Conservation (phyloP, 1,140 invertebrate species). For the Leptopilina clavipes region DNA sequence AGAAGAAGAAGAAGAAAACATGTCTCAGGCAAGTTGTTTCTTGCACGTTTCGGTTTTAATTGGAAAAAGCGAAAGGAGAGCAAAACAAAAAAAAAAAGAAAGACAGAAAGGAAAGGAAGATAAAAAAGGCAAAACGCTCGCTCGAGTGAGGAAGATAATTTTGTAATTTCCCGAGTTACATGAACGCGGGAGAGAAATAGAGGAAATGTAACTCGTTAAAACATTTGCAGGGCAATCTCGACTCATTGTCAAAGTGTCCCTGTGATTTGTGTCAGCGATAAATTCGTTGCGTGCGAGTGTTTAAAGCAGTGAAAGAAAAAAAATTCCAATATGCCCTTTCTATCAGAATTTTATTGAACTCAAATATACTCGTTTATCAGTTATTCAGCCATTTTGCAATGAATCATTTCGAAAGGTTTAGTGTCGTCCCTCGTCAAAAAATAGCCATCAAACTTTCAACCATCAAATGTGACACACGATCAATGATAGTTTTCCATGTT, state of each 20-base stretch:
- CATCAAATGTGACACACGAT: neutral
- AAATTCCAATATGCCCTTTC: neutral
- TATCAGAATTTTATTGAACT: constrained; percentile 21
- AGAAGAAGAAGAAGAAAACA: neutral
- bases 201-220: neutral
- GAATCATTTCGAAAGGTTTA: constrained; percentile 19
- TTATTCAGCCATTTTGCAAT: constrained; percentile 6
- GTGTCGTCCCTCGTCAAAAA: constrained; percentile 32
- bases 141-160: constrained; percentile 5
- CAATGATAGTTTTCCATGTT: neutral
- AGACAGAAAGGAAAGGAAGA: neutral
- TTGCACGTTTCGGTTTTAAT: constrained; percentile 5
- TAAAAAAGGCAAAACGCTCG: neutral
- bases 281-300: constrained; percentile 7
- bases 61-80: constrained; percentile 1
- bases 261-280: constrained; percentile 29
- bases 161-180: constrained; percentile 7
- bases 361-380: constrained; percentile 32
- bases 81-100: too few species aligned
- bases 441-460: constrained; percentile 19
- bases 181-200: neutral
- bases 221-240: constrained; percentile 7
- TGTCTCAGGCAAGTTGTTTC: neutral
- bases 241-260: constrained; percentile 8
- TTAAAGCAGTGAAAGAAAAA: neutral